These are phyloP conservation scores for Pogonocherus hispidulus DNA, from an alignment of 2,888 invertebrate species.

Conservation along the genomic window DNA sequence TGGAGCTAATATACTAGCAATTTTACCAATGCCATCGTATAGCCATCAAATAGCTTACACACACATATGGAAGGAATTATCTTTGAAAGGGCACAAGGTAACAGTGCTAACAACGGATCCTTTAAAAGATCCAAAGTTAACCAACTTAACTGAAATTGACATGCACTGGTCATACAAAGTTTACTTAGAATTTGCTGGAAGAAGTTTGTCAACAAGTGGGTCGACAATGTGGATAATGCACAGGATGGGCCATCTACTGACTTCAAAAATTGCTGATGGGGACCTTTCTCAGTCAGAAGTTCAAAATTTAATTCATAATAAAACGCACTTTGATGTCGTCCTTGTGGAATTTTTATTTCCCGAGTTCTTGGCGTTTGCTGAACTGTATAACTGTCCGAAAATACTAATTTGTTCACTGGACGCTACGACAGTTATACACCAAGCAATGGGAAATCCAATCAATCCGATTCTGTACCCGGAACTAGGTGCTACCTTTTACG, in stretches of 20 bases:
- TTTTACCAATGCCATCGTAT: conserved; percentile 10
- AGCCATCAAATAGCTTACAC: conserved; percentile 35
- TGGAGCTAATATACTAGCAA: conserved; percentile 23
- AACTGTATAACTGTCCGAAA: conserved; percentile 44
- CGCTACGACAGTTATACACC: not conserved
- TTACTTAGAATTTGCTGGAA: no score
- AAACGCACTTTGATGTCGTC: conserved; percentile 49
- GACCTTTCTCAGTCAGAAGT: not conserved
- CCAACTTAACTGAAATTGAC: conserved; percentile 54
- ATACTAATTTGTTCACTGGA: conserved; percentile 48
- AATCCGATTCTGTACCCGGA: conserved; percentile 48
- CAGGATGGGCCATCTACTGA: no score
- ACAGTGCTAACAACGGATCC: conserved; percentile 53
- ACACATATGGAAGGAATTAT: conserved; percentile 52
- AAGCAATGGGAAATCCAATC: conserved; percentile 25
- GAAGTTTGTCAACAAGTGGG: no score
- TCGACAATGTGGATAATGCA: conserved; percentile 8
- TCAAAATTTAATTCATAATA: conserved; percentile 13
- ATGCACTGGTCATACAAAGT: not conserved
- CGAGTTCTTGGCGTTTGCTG: conserved; percentile 44
- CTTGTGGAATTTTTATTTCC: conserved; percentile 46
- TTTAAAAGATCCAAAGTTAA: conserved; percentile 47
- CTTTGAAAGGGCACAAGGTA: conserved; percentile 53
- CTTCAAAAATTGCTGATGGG: not conserved
- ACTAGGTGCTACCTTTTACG: conserved; percentile 16